These are phyloP conservation scores for Macaca mulatta DNA, from an alignment of 2,113 vertebrate genomes.

Conservation along the genomic window DNA sequence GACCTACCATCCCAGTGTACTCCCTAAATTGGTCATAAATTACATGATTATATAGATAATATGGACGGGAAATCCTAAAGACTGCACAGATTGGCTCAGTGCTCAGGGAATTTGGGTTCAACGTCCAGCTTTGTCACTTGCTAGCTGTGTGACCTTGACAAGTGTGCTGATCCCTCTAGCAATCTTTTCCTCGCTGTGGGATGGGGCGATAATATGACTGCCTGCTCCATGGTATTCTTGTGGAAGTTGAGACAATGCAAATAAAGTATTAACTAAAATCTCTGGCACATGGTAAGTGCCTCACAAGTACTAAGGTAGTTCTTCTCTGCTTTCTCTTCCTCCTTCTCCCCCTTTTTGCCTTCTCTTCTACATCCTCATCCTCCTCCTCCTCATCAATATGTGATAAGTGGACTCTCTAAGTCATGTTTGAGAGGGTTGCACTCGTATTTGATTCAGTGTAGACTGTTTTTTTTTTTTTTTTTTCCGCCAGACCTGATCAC, in stretches of 20 bases:
- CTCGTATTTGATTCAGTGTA: not conserved
- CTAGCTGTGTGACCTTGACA: not conserved
- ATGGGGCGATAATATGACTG: too few relatives aligned
- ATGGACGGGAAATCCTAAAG: not conserved
- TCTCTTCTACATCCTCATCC: not conserved
- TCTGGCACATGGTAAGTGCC: not conserved
- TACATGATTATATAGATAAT: not conserved
- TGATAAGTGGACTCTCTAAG: not conserved
- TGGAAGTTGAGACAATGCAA: not conserved
- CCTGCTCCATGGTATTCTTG: not conserved
- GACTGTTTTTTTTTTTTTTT: not conserved
- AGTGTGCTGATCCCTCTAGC: not conserved
- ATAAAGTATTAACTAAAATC: not conserved
- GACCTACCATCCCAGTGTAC: not conserved
- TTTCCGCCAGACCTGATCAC: not conserved
- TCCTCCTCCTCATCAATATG: fast-evolving
- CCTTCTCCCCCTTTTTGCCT: not conserved
- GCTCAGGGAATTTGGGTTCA: not conserved
- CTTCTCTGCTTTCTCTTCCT: not conserved
- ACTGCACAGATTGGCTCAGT: not conserved
- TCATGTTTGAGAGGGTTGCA: not conserved
- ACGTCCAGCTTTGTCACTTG: not conserved
- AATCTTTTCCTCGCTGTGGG: not conserved
- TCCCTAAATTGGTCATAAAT: not conserved
- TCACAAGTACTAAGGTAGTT: not conserved